Conservation (phyloP, 2,888 invertebrate genomes). For the Colostygia pectinataria region DNA sequence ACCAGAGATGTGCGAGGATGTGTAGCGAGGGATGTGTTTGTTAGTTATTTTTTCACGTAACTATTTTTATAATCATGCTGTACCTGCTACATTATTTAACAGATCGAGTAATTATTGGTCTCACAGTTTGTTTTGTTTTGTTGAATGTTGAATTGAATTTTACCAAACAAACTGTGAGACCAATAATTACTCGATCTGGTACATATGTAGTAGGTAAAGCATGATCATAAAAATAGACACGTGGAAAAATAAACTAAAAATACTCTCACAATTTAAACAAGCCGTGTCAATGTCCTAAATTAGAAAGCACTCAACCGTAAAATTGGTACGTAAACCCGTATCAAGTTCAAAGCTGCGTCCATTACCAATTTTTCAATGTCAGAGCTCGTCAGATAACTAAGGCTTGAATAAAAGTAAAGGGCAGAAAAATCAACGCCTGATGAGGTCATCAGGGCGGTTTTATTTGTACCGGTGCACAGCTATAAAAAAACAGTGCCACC, state of each 20-base stretch:
- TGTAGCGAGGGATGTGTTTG: no score
- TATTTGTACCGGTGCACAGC: constrained; percentile 48
- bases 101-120: no score
- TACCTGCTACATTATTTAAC: background rate
- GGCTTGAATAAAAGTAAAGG: constrained; percentile 58
- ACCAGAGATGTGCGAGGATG: no score
- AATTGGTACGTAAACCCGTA: constrained; percentile 25
- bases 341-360: constrained; percentile 35
- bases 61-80: background rate
- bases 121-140: no score
- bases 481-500: background rate
- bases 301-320: constrained; percentile 18
- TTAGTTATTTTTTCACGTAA: background rate
- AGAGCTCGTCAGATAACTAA: constrained; percentile 42
- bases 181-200: no score
- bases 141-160: no score
- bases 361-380: constrained; percentile 54
- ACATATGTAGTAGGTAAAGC: background rate
- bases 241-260: constrained; percentile 6
- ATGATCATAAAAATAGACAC: no score
- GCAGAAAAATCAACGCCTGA: constrained; percentile 51
- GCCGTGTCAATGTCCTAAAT: constrained; percentile 5
- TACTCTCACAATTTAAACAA: constrained; percentile 7
- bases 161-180: no score
- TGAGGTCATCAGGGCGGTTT: constrained; percentile 66